phyloP scores from a whole-genome alignment of 2,797 vertebrate species.

The Cryptoblepharus egeriae region DNA sequence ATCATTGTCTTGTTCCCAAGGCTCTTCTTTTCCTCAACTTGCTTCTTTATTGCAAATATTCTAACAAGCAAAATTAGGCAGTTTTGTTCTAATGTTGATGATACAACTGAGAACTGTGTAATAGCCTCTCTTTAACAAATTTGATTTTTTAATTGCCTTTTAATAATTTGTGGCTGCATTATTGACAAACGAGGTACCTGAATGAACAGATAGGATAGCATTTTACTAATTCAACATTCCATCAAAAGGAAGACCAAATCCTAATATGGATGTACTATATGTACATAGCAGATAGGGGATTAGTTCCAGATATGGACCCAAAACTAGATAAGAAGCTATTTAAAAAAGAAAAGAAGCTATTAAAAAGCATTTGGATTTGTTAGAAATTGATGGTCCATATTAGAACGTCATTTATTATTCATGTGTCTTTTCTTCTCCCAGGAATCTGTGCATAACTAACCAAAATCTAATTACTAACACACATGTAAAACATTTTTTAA shows the following conservation, averaged over 20 bases:
- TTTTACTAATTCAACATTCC: constrained; percentile 12
- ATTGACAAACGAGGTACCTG: constrained; percentile 14
- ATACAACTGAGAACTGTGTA: neutral
- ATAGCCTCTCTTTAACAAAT: constrained; percentile 19
- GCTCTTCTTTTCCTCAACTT: neutral
- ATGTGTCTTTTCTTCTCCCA: neutral
- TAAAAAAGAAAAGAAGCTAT: neutral
- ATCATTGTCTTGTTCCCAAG: constrained; percentile 11
- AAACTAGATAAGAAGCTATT: neutral
- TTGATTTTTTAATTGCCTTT: constrained; percentile 5
- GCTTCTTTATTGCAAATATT: constrained; percentile 16
- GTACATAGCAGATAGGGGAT: neutral
- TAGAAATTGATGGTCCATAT: neutral
- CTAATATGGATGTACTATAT: neutral
- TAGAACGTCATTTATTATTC: neutral
- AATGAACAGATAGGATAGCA: constrained; percentile 17
- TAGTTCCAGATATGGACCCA: neutral
- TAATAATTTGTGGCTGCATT: constrained; percentile 29
- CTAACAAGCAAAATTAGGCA: constrained; percentile 8
- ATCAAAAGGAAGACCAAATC: constrained; percentile 6
- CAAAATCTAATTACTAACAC: neutral
- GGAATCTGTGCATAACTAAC: neutral
- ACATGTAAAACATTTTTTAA: neutral
- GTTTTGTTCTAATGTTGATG: constrained; percentile 10
- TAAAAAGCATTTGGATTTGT: neutral